Evolutionary conservation across 2,888 invertebrate species (phyloP).

Genomic region (Esperia sulphurella): DNA sequence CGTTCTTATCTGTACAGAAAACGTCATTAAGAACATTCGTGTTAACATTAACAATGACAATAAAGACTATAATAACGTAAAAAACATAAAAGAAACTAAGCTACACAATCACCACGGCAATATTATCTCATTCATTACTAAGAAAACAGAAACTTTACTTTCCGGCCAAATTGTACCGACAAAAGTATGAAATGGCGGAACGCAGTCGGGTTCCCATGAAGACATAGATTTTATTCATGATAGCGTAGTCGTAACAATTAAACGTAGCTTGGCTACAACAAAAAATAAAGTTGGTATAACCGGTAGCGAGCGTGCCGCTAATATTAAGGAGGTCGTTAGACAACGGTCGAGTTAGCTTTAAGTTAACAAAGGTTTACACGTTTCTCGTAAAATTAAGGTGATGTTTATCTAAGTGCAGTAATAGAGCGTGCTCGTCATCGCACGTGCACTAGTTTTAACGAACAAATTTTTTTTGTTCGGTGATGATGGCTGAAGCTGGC

Average conservation of each 20-base stretch:
- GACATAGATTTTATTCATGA: constrained; percentile 62
- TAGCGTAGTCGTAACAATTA: constrained; percentile 68
- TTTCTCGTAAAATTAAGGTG: constrained; percentile 70
- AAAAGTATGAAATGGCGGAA: constrained; percentile 63
- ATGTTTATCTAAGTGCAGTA: constrained; percentile 66
- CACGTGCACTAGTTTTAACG: constrained; percentile 71
- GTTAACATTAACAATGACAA: constrained; percentile 53
- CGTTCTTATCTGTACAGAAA: constrained; percentile 39
- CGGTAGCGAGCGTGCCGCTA: constrained; percentile 73
- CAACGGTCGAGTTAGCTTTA: constrained; percentile 24
- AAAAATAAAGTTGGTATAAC: constrained; percentile 53
- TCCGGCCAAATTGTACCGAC: constrained; percentile 53
- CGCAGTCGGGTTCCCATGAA: constrained; percentile 63
- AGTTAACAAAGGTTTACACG: constrained; percentile 64
- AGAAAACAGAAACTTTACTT: constrained; percentile 50
- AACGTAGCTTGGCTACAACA: constrained; percentile 50
- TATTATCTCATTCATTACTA: constrained; percentile 63
- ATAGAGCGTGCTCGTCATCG: constrained; percentile 53
- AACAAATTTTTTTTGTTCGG: constrained; percentile 34
- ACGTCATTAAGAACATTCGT: constrained; percentile 49
- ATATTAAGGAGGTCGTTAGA: constrained; percentile 61
- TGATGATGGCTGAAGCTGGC: constrained; percentile 22
- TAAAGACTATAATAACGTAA: constrained; percentile 54
- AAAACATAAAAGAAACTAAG: constrained; percentile 41
- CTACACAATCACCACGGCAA: constrained; percentile 38